Evolutionary conservation across 2,113 vertebrate species (phyloP).

Genomic region (Ovibos moschatus): DNA sequence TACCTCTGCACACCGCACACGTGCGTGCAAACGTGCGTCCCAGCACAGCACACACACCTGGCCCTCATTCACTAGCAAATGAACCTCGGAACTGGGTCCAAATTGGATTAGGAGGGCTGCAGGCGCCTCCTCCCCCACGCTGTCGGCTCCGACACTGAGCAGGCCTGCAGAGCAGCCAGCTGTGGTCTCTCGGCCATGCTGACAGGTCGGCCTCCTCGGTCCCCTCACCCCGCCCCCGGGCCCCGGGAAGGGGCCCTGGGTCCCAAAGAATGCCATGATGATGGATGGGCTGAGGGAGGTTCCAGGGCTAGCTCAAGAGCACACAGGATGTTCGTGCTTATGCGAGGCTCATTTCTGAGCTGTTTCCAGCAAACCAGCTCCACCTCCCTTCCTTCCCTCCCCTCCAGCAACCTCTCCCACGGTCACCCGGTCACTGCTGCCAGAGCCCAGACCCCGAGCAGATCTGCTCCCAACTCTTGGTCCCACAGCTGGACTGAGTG

Average conservation of each 20-base stretch:
- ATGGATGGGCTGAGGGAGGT: slow-evolving; percentile 67
- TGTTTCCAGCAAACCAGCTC: slow-evolving; percentile 47
- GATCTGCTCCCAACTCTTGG: not conserved
- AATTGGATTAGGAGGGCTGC: slow-evolving; percentile 54
- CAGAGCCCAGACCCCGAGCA: not conserved
- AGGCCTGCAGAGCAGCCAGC: slow-evolving; percentile 73
- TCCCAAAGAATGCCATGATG: slow-evolving; percentile 55
- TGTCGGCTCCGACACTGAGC: slow-evolving; percentile 63
- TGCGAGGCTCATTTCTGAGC: slow-evolving; percentile 57
- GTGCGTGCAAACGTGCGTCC: slow-evolving; percentile 9
- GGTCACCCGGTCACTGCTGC: not conserved
- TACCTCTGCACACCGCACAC: not conserved
- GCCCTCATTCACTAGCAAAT: not conserved
- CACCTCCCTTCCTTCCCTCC: not conserved
- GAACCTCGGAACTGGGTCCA: not conserved
- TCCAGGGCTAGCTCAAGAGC: slow-evolving; percentile 44
- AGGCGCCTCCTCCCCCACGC: not conserved
- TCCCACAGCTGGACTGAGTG: not conserved
- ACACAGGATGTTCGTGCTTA: slow-evolving; percentile 82
- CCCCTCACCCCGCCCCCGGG: slow-evolving; percentile 18
- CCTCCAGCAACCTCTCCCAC: slow-evolving; percentile 19
- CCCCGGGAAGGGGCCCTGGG: slow-evolving; percentile 34
- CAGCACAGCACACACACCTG: not conserved
- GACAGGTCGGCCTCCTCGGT: slow-evolving; percentile 45
- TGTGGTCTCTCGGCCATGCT: slow-evolving; percentile 74